phyloP scores from a whole-genome alignment of 2,113 vertebrate genomes.

The Brachirus orientalis region DNA sequence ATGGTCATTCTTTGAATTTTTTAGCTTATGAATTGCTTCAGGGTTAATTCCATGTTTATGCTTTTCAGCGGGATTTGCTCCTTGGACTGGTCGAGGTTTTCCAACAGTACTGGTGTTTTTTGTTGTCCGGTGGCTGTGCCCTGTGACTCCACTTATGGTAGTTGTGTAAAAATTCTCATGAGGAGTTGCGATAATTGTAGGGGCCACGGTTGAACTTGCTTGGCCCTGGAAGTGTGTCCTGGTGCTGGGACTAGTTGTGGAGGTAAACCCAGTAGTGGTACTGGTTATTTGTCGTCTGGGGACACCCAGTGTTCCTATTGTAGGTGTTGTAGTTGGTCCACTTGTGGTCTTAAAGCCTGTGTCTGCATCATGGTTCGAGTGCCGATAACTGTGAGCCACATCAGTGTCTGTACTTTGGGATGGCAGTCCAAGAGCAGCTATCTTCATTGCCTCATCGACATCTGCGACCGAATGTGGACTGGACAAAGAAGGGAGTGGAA shows the following conservation, averaged over 20 bases:
- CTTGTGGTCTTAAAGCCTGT: conserved; percentile 15
- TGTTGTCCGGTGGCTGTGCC: conserved; percentile 6
- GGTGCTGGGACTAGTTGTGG: conserved; percentile 9
- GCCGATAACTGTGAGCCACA: conserved; percentile 7
- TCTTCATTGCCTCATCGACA: conserved; percentile 19
- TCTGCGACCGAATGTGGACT: conserved; percentile 41
- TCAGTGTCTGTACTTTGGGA: conserved; percentile 17
- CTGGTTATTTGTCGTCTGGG: conserved; percentile 8
- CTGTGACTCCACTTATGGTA: not conserved
- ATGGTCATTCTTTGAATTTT: conserved; percentile 36
- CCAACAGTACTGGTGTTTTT: conserved; percentile 26
- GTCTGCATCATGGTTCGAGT: conserved; percentile 3
- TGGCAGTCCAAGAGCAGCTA: conserved; percentile 13
- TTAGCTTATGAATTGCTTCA: conserved; percentile 29
- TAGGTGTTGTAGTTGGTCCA: conserved; percentile 12
- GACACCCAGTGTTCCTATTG: conserved; percentile 21
- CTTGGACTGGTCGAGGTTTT: conserved; percentile 26
- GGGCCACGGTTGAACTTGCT: conserved; percentile 14
- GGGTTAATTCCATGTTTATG: conserved; percentile 35
- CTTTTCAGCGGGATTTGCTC: conserved; percentile 21
- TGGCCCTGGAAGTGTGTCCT: conserved; percentile 1
- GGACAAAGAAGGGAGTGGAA: conserved; percentile 30
- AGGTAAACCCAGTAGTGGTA: not conserved
- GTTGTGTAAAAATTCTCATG: conserved; percentile 20
- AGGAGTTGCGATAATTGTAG: conserved; percentile 17